Evolutionary conservation across 2,888 invertebrate species (phyloP).

Genomic region (Callyntrura guangdongensis): DNA sequence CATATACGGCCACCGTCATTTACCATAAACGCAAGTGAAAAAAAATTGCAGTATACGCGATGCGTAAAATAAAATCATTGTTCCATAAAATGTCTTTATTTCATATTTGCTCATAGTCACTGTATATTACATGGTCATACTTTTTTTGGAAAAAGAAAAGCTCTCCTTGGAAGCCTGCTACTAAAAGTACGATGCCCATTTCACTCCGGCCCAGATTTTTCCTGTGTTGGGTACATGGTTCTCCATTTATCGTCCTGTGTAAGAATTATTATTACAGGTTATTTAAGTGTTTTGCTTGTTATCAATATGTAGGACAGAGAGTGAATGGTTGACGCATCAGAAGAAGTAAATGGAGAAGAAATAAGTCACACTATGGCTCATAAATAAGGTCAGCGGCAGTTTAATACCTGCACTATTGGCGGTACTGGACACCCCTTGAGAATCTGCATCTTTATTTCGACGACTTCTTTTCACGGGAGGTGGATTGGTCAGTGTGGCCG

Average conservation of each 20-base stretch:
- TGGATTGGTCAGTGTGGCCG: constrained; percentile 42
- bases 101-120: neutral
- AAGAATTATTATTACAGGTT: no score
- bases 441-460: constrained; percentile 72
- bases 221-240: no score
- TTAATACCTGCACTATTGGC: neutral
- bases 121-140: neutral
- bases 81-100: constrained; percentile 14
- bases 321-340: neutral
- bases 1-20: neutral
- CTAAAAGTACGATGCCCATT: no score
- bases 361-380: neutral
- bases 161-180: no score
- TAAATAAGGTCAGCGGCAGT: neutral
- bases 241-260: no score
- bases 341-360: neutral
- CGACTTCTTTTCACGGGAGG: constrained; percentile 80
- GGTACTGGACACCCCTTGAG: constrained; percentile 21
- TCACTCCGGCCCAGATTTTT: no score
- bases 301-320: neutral
- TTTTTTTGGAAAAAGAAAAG: no score
- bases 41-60: neutral
- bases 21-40: neutral
- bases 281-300: neutral
- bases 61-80: no score